phyloP scores from a whole-genome alignment of 2,888 invertebrate genomes.

The Caenorhabditis uteleia region DNA sequence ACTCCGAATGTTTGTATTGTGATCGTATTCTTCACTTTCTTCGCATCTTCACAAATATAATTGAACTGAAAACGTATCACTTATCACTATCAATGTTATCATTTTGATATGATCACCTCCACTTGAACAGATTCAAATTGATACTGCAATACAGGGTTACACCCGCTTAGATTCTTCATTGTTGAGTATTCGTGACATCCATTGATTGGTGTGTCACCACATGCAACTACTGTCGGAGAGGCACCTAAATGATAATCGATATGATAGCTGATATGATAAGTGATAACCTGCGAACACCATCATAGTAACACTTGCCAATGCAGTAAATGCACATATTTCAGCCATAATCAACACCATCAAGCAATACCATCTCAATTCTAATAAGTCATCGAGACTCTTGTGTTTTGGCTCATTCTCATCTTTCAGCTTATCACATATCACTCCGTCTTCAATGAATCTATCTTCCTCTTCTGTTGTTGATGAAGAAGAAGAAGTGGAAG shows the following conservation, averaged over 20 bases:
- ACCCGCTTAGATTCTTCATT: conserved; percentile 17
- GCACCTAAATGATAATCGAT: conserved; percentile 14
- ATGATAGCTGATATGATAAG: background rate
- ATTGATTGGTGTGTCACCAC: conserved; percentile 7
- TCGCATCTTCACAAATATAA: conserved; percentile 43
- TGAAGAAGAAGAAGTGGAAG: conserved; percentile 9
- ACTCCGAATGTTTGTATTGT: conserved; percentile 59
- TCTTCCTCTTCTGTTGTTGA: conserved; percentile 24
- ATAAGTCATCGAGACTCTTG: conserved; percentile 25
- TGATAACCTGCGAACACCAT: conserved; percentile 35
- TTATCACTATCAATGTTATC: no score
- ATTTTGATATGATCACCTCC: conserved; percentile 15
- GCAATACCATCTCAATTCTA: conserved; percentile 36
- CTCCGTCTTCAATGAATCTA: conserved; percentile 11
- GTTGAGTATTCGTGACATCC: conserved; percentile 11
- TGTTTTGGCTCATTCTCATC: background rate
- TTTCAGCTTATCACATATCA: no score
- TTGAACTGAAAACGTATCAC: conserved; percentile 52
- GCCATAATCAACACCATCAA: conserved; percentile 31
- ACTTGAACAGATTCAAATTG: conserved; percentile 41
- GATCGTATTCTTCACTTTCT: conserved; percentile 49
- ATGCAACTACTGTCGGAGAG: conserved; percentile 26
- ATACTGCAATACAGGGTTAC: conserved; percentile 24
- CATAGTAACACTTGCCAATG: conserved; percentile 27
- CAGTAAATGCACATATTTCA: conserved; percentile 30